phyloP scores from a whole-genome alignment of 2,888 invertebrate species.

The Caenorhabditis panamensis region DNA sequence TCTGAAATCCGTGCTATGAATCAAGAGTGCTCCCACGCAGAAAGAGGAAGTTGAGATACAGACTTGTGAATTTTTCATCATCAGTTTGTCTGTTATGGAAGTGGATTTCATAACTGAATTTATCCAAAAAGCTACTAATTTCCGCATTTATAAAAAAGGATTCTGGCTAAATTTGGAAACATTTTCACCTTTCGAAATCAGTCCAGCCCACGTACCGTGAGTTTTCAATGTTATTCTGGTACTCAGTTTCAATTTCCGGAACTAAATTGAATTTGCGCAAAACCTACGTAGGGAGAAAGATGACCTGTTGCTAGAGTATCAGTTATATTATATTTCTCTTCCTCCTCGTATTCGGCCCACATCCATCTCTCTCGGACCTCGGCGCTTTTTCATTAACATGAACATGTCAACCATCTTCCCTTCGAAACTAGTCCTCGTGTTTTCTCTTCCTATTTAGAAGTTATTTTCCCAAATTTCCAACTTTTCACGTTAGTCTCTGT shows the following conservation, averaged over 20 bases:
- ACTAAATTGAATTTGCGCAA: constrained; percentile 2
- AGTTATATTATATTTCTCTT: constrained; percentile 10
- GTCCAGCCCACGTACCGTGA: constrained; percentile 15
- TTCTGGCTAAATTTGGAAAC: too few relatives aligned
- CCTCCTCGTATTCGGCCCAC: constrained; percentile 8
- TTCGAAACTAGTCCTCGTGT: constrained; percentile 31
- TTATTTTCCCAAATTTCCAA: constrained; percentile 8
- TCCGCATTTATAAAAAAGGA: not conserved
- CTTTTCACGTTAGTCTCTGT: constrained; percentile 19
- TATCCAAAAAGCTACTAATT: not conserved
- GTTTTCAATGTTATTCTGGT: constrained; percentile 2
- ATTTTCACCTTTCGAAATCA: too few relatives aligned
- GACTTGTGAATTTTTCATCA: not conserved
- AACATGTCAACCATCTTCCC: constrained; percentile 51
- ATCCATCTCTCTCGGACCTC: constrained; percentile 24
- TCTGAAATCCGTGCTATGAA: too few relatives aligned
- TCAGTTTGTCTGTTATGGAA: not conserved
- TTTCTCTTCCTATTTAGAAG: constrained; percentile 29
- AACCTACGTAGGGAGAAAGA: constrained; percentile 12
- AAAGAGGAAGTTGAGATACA: not conserved
- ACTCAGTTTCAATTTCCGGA: constrained; percentile 46
- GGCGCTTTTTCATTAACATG: constrained; percentile 48
- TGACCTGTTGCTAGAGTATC: constrained; percentile 18
- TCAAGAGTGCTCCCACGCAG: not conserved
- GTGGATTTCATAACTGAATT: not conserved